Evolutionary conservation across 2,113 vertebrate genomes (phyloP), one percentile per base, ranked within the genome.

Genomic region (Phycodurus eques): DNA sequence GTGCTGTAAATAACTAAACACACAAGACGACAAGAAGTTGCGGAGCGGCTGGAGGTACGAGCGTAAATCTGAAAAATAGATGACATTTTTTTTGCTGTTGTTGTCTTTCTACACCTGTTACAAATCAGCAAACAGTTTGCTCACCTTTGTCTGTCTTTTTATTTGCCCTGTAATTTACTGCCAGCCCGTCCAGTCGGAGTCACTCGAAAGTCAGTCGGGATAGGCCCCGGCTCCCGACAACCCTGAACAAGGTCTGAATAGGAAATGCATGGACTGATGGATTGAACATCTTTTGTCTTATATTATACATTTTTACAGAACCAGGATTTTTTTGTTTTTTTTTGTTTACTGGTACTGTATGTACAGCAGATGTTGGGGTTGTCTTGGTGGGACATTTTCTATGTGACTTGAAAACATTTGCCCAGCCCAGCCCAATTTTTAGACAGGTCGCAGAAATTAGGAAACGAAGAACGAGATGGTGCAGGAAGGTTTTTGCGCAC

Each of bases 1-100:
- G 82, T 83, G 87, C 89, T 83, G 81, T 89, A 91, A 89, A 92
- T 91, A 87, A 88, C 87, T 85, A 83, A 88, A 89, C 81, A 79
- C 80, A 63, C 47, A 79, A 89, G 85, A 66, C 47, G 80, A 87
- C 83, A 83, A 77, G 80, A 85, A 77, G 86, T 78, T 85, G 77
- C 47, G 67, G 54, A 80, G 76, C 56, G 67, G 78, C 75, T 81
- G 83, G 67, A 84, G 81, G 76, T 73, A 72, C 71, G 67, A 83
- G 84, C 71, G 72, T 77, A 74, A 85, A 71, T 80, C 39, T 31
- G 62, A 49, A 71, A 80, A 78, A 71, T 75, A 74, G 72, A 70
- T 77, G 71, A 65, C 80, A 71, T 71, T 60, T 84, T 87, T 72
- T 61, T 19, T 39, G 2, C 2, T 5, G 5, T 39, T 27, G 1